Evolutionary conservation across 2,113 vertebrate species (phyloP).

Genomic region (Seriola quinqueradiata): DNA sequence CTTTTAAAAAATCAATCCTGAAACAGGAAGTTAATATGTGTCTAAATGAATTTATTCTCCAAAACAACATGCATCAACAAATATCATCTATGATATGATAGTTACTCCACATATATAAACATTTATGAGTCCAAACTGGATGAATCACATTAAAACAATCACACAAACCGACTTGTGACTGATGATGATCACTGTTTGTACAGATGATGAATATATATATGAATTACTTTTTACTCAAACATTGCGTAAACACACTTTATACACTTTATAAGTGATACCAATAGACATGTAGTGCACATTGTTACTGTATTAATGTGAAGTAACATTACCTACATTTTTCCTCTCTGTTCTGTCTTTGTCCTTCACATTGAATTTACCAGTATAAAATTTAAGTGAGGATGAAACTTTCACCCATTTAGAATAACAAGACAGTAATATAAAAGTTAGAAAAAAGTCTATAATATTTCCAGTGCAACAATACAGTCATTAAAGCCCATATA

Average conservation of each 20-base stretch:
- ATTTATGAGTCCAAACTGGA: slow-evolving; percentile 17
- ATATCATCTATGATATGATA: slow-evolving; percentile 24
- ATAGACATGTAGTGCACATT: slow-evolving; percentile 42
- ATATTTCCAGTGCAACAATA: neutral
- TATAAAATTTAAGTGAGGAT: neutral
- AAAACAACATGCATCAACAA: slow-evolving; percentile 50
- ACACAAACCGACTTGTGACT: slow-evolving; percentile 18
- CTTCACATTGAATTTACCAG: neutral
- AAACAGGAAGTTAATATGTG: neutral
- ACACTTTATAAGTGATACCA: slow-evolving; percentile 55
- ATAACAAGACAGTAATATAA: slow-evolving; percentile 2
- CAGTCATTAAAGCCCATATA: neutral
- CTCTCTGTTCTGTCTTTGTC: neutral
- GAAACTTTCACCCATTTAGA: neutral
- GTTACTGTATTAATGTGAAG: slow-evolving; percentile 17
- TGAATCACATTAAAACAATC: slow-evolving; percentile 35
- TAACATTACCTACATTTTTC: slow-evolving; percentile 24
- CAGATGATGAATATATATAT: neutral
- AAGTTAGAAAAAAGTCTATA: neutral
- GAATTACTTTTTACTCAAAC: slow-evolving; percentile 15
- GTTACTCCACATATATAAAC: slow-evolving; percentile 48
- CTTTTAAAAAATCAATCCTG: neutral
- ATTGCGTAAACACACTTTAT: slow-evolving; percentile 55
- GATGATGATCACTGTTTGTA: neutral
- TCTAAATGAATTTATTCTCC: slow-evolving; percentile 54